Evolutionary conservation across 2,797 vertebrate genomes (phyloP), one percentile per base, ranked within the genome.

Genomic region (Chanos chanos): DNA sequence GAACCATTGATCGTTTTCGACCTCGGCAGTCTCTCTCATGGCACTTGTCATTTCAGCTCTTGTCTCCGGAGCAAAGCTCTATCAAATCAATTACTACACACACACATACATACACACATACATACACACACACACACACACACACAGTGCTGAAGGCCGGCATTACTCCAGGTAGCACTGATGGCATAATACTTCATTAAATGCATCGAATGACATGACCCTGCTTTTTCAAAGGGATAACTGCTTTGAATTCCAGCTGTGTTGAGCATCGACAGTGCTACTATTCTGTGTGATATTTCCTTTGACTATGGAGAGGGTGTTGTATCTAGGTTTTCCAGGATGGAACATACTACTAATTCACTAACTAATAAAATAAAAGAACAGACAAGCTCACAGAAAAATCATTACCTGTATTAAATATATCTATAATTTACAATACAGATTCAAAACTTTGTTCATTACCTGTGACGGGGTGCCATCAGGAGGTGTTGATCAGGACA

Each of bases 21-120:
- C 18, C 27, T 10, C 13, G 45, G 45, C 37, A 49, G 34, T 51
- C 47, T 33, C 41, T 66, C 16, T 19, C 4, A 36, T 77, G 70
- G 58, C 57, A 70, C 68, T 28, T 65, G 63, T 81, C 61, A 77
- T 63, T 61, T 74, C 75, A 70, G 65, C 7, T 47, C 27, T 40
- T 12, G 12, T 37, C 31, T 68, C 70, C 51, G 58, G 25, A 30
- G 45, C 45, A 47, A 28, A 16, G 43, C 44, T 65, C 58, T 39
- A 70, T 57, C 73, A 77, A 80, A 83, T 85, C 73, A 79, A 76
- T 83, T 78, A 78, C 61, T 67, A 60, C 74, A 40, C 27, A 54
- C 54, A 37, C n/a, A n/a, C n/a, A n/a, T n/a, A n/a, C n/a, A n/a
- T n/a, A n/a, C n/a, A n/a, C n/a, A n/a, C n/a, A n/a, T n/a, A n/a